Conservation (phyloP, 2,113 vertebrate species). For the Hydrolagus affinis region DNA sequence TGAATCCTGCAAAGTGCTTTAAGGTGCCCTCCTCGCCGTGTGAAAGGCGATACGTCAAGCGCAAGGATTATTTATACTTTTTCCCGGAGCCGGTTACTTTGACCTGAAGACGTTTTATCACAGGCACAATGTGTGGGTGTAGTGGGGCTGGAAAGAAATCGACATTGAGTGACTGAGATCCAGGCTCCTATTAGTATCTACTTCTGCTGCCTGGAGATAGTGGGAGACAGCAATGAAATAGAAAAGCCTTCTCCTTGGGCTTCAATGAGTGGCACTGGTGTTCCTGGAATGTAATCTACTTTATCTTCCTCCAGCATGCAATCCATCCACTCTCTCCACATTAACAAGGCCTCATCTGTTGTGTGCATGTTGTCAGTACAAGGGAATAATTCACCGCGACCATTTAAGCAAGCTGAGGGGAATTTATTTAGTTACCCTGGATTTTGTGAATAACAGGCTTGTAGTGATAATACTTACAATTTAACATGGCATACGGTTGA, state of each 20-base stretch:
- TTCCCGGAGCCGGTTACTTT: too few relatives aligned
- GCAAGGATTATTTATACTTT: too few relatives aligned
- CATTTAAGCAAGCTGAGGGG: background rate
- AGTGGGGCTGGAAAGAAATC: too few relatives aligned
- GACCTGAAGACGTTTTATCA: too few relatives aligned
- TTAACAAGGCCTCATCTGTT: background rate
- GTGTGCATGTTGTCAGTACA: background rate
- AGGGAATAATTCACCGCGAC: background rate
- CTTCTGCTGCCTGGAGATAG: too few relatives aligned
- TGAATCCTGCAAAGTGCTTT: too few relatives aligned
- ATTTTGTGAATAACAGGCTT: too few relatives aligned
- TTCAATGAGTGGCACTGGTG: background rate
- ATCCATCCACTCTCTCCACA: background rate
- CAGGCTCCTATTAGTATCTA: background rate
- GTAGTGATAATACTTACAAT: too few relatives aligned
- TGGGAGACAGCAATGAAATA: background rate
- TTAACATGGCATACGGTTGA: too few relatives aligned
- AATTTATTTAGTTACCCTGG: background rate
- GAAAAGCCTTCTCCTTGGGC: background rate
- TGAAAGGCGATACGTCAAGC: too few relatives aligned
- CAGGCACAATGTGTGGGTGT: too few relatives aligned
- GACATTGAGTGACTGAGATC: background rate
- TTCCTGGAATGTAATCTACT: background rate
- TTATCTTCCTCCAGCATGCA: background rate
- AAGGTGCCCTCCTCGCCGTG: too few relatives aligned